Evolutionary conservation across 2,113 vertebrate genomes (phyloP).

Genomic region (Ascaphus truei): DNA sequence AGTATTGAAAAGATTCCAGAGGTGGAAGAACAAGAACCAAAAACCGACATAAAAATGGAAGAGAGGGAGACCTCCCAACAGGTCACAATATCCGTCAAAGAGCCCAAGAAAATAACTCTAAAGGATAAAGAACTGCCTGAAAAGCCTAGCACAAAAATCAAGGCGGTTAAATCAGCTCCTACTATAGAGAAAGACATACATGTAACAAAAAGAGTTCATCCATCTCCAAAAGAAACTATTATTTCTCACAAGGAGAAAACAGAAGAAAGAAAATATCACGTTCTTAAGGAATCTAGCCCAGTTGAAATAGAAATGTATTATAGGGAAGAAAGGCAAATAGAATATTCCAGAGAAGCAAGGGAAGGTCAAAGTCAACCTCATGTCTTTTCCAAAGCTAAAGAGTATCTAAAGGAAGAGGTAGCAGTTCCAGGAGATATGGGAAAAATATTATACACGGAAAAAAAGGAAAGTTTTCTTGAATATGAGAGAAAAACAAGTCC

Average conservation of each 20-base stretch:
- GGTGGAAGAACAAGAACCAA: conserved; percentile 35
- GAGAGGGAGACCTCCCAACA: conserved; percentile 12
- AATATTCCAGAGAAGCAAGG: conserved; percentile 13
- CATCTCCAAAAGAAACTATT: conserved; percentile 10
- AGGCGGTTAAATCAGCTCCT: conserved; percentile 5
- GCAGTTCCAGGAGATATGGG: conserved; percentile 4
- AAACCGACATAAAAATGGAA: conserved; percentile 20
- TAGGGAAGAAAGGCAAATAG: not conserved
- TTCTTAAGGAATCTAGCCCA: conserved; percentile 18
- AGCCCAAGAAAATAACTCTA: not conserved
- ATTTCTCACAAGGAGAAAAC: conserved; percentile 7
- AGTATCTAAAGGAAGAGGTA: not conserved
- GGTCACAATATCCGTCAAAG: not conserved
- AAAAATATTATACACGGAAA: too few relatives aligned
- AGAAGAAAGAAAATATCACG: conserved; percentile 34
- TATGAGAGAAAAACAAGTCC: conserved; percentile 48
- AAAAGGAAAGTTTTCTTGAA: too few relatives aligned
- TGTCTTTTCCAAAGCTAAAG: not conserved
- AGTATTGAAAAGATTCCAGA: conserved; percentile 2
- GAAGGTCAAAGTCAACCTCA: not conserved
- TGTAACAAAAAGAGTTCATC: conserved; percentile 3
- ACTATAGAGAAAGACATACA: conserved; percentile 15
- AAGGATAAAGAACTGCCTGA: conserved; percentile 5
- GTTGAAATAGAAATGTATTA: conserved; percentile 2
- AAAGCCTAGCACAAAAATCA: not conserved